Evolutionary conservation across 2,888 invertebrate genomes (phyloP).

Genomic region (Dioctria rufipes): DNA sequence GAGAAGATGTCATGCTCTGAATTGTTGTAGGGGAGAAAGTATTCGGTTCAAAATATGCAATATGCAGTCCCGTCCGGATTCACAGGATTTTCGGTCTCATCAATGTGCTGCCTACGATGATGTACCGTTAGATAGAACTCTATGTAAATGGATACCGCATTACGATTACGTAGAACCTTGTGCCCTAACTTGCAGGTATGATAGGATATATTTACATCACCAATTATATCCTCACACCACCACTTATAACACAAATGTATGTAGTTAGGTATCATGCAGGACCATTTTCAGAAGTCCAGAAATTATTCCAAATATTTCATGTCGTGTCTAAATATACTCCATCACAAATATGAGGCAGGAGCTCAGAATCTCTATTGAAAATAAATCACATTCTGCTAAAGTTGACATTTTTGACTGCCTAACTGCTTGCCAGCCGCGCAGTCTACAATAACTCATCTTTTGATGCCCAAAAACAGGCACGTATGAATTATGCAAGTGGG

Average conservation of each 20-base stretch:
- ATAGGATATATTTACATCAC: too few relatives aligned
- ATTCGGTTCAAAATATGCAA: slow-evolving; percentile 93
- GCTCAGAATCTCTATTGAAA: neutral
- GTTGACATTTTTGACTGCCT: neutral
- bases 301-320: neutral
- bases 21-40: slow-evolving; percentile 86
- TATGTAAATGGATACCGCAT: slow-evolving; percentile 88
- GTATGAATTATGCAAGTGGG: slow-evolving; percentile 45
- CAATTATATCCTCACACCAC: too few relatives aligned
- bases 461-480: slow-evolving; percentile 34
- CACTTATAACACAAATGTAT: too few relatives aligned
- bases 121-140: slow-evolving; percentile 84
- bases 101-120: slow-evolving; percentile 91
- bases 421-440: neutral
- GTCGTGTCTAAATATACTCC: neutral
- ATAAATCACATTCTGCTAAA: slow-evolving; percentile 2
- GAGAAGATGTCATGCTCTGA: slow-evolving; percentile 83
- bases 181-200: slow-evolving; percentile 85
- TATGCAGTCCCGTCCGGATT: slow-evolving; percentile 91
- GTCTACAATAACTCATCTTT: slow-evolving; percentile 31
- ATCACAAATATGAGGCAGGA: neutral
- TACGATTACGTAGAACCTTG: slow-evolving; percentile 88
- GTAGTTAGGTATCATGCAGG: neutral
- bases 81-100: slow-evolving; percentile 86
- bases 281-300: neutral